Base-by-base conservation (phyloP, 1,140 invertebrate species). In the Pseudomyrmex gracilis region DNA sequence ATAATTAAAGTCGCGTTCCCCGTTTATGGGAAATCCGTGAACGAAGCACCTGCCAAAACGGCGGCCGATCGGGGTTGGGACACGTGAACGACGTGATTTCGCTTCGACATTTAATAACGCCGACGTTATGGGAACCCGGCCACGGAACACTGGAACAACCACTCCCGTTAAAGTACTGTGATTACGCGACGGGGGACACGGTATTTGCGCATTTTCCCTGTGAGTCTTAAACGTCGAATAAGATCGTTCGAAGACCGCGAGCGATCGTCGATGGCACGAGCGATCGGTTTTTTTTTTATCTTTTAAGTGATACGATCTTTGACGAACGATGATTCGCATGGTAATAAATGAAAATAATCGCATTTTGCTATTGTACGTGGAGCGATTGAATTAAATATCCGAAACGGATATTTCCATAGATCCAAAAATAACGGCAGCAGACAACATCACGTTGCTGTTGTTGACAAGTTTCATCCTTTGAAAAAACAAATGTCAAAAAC, bases 51-150 rank as follows among this genome's bases (percentile, higher is more conserved):
- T 93, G 93, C 87, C 90, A 84, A 91, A 92, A 91, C 57, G 78
- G 73, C 57, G 78, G 73, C 67, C 63, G 61, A 87, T 86, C 82
- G 85, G 84, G 34, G 86, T 84, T 84, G 84, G 84, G 80, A 80
- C 13, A 58, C 57, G 71, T 73, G 80, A 60, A 67, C 63, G 71
- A 71, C 80, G 86, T 87, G 82, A 90, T 86, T 80, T 90, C 66
- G 74, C 80, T 78, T 74, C 87, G 91, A 74, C 82, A 84, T 89
- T 89, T 89, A 87, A 89, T 85, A 76, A 89, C 77, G 85, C 24
- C 47, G 83, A 80, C 93, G 90, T 91, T 94, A 92, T 94, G 93
- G 93, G 93, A 94, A 94, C 93, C 90, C 88, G 91, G 89, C 91
- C 90, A 92, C 90, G 91, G 89, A 34, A 34, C 24, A 34, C 90